Conservation (phyloP, 2,113 vertebrate genomes). For the Hepsetus odoe region DNA sequence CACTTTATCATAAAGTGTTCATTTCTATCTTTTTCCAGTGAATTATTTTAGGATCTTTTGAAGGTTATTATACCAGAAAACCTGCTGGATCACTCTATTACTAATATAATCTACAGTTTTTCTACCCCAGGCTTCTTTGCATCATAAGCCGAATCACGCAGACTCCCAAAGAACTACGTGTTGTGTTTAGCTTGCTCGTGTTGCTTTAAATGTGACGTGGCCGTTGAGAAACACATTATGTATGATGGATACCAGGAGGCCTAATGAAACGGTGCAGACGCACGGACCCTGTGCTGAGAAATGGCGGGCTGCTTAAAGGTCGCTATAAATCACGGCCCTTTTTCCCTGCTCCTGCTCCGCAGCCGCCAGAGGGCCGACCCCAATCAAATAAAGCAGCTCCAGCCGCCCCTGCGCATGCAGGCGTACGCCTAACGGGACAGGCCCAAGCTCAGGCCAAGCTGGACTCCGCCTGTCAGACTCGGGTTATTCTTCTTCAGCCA, state of each 20-base stretch:
- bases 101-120: too few species aligned
- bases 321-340: constrained; percentile 68
- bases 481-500: background rate
- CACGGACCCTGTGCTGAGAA: constrained; percentile 58
- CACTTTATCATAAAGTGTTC: too few species aligned
- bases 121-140: background rate
- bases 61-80: too few species aligned
- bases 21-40: too few species aligned
- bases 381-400: constrained; percentile 44
- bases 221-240: constrained; percentile 50
- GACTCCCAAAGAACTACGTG: background rate
- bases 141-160: background rate
- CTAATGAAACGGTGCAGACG: constrained; percentile 68
- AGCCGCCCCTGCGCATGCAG: background rate
- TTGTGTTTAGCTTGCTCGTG: background rate
- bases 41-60: too few species aligned
- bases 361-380: constrained; percentile 25
- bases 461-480: background rate
- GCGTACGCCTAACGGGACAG: background rate
- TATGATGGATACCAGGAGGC: constrained; percentile 64
- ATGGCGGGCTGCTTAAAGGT: constrained; percentile 66
- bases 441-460: background rate
- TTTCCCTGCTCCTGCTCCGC: constrained; percentile 25
- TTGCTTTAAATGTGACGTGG: constrained; percentile 27
- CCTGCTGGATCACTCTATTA: too few species aligned